These are phyloP conservation scores for Eurosta solidaginis DNA, from an alignment of 1,140 invertebrate genomes.

Conservation along the genomic window DNA sequence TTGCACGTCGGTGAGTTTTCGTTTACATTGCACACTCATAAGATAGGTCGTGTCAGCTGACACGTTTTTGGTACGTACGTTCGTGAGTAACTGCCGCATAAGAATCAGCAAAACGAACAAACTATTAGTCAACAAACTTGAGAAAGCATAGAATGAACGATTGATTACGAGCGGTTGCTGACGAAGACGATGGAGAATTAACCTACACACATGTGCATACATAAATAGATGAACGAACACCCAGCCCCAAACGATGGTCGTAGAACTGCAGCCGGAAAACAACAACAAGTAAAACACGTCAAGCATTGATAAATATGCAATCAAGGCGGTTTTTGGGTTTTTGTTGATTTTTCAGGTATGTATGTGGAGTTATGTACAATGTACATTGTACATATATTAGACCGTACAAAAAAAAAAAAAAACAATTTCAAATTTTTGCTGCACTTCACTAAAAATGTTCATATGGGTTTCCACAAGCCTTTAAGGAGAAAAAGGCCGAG, in stretches of 20 bases:
- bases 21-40: no score
- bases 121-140: neutral
- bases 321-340: neutral
- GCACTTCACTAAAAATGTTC: no score
- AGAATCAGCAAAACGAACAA: neutral
- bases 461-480: no score
- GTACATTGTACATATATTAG: neutral
- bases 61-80: no score
- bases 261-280: neutral
- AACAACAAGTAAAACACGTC: neutral
- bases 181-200: neutral
- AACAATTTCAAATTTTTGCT: no score
- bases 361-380: neutral
- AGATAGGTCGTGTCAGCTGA: no score
- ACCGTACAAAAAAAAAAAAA: no score
- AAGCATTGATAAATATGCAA: conserved; percentile 15
- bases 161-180: neutral
- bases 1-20: no score
- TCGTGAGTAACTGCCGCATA: no score
- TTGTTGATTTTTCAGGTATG: neutral
- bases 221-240: neutral
- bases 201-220: no score
- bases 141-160: neutral
- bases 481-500: no score
- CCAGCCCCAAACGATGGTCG: neutral